These are phyloP conservation scores for Probaryconus sp. DNA, from an alignment of 1,140 invertebrate species.

Conservation along the genomic window DNA sequence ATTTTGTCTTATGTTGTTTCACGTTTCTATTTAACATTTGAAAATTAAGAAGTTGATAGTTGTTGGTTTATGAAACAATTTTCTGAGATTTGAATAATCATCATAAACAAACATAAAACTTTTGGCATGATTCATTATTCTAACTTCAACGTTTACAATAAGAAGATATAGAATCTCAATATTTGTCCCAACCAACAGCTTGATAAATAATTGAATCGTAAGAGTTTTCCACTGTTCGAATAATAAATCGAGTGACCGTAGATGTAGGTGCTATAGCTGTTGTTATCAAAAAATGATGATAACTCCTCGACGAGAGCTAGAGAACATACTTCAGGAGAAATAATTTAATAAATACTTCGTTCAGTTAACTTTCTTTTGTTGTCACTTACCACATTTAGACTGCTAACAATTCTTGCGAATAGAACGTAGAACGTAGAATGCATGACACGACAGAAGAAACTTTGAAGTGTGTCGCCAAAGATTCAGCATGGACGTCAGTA, in stretches of 20 bases:
- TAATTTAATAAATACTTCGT: conserved; percentile 51
- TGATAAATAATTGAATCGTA: conserved; percentile 60
- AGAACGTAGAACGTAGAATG: conserved; percentile 22
- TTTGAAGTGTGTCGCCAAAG: conserved; percentile 53
- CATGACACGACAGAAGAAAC: conserved; percentile 30
- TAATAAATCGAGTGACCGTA: conserved; percentile 58
- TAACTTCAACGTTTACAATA: conserved; percentile 47
- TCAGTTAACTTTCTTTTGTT: conserved; percentile 38
- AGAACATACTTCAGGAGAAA: conserved; percentile 57
- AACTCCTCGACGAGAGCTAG: conserved; percentile 37
- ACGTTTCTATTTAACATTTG: no score
- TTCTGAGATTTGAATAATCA: no score
- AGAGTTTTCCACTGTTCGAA: conserved; percentile 47
- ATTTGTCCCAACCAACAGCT: conserved; percentile 37
- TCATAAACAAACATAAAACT: conserved; percentile 8
- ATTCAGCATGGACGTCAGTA: conserved; percentile 23
- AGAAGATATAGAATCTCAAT: conserved; percentile 30
- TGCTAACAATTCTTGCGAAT: conserved; percentile 34
- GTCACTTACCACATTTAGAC: conserved; percentile 44
- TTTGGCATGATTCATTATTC: conserved; percentile 25
- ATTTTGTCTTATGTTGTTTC: no score
- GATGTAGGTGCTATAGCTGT: conserved; percentile 36
- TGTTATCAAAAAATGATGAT: conserved; percentile 51
- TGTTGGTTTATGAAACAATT: no score
- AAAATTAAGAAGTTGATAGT: no score